phyloP scores from a whole-genome alignment of 1,140 invertebrate genomes.

The Dryas iulia region DNA sequence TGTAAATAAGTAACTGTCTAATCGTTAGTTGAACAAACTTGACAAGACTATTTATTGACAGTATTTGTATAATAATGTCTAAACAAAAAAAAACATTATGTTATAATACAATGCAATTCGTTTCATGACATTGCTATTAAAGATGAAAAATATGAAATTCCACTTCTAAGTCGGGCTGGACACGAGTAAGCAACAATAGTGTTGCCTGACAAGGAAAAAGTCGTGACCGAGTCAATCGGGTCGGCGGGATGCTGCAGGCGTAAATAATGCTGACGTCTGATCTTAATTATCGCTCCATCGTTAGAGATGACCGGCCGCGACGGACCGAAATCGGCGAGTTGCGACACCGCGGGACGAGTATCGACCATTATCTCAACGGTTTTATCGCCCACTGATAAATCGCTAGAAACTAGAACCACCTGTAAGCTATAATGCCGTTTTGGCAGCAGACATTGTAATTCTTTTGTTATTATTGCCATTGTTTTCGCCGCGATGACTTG shows the following conservation, averaged over 20 bases:
- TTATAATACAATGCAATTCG: background rate
- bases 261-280: constrained; percentile 76
- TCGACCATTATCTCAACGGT: constrained; percentile 59
- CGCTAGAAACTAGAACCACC: constrained; percentile 57
- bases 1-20: too few species aligned
- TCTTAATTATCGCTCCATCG: constrained; percentile 78
- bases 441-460: constrained; percentile 72
- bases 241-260: constrained; percentile 69
- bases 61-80: too few species aligned
- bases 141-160: constrained; percentile 32
- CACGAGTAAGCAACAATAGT: constrained; percentile 66
- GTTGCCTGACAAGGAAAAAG: constrained; percentile 70
- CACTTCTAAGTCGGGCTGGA: constrained; percentile 13
- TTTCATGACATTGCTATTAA: constrained; percentile 13
- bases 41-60: too few species aligned
- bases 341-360: constrained; percentile 52
- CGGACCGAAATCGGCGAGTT: constrained; percentile 71
- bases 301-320: constrained; percentile 71
- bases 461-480: constrained; percentile 57
- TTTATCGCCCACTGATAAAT: constrained; percentile 66
- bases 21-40: too few species aligned
- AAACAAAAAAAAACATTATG: background rate
- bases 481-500: constrained; percentile 30
- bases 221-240: constrained; percentile 69
- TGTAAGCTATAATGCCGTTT: constrained; percentile 65